These are phyloP conservation scores for Crotalus horridus DNA, from an alignment of 2,113 vertebrate species.

Conservation along the genomic window DNA sequence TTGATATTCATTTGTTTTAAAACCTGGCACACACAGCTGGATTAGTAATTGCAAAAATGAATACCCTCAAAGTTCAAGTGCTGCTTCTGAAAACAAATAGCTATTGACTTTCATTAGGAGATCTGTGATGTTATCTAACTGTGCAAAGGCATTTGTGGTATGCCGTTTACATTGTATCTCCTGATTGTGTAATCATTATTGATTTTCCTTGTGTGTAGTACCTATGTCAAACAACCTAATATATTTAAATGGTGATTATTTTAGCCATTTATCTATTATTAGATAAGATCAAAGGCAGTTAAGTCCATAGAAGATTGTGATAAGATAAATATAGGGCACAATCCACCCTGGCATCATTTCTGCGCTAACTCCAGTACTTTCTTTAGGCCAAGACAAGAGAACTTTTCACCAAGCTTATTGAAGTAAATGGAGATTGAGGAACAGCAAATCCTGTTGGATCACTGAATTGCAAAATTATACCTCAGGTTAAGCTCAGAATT, in stretches of 20 bases:
- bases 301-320: constrained; percentile 58
- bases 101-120: constrained; percentile 71
- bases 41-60: constrained; percentile 44
- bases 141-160: constrained; percentile 68
- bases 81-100: constrained; percentile 73
- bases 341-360: neutral
- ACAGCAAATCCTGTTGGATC: neutral
- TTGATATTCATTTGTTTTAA: constrained; percentile 68
- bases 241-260: constrained; percentile 81
- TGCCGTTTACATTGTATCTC: constrained; percentile 77
- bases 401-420: neutral
- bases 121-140: constrained; percentile 75
- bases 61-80: constrained; percentile 70
- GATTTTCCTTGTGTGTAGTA: constrained; percentile 74
- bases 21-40: constrained; percentile 27
- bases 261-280: constrained; percentile 68
- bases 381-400: neutral
- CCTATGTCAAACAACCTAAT: constrained; percentile 79
- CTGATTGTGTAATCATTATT: constrained; percentile 77
- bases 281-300: constrained; percentile 78
- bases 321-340: constrained; percentile 47
- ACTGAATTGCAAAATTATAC: neutral
- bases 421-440: neutral
- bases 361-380: neutral
- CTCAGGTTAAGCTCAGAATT: neutral